Evolutionary conservation across 2,113 vertebrate genomes (phyloP).

Genomic region (Polypterus bichir): DNA sequence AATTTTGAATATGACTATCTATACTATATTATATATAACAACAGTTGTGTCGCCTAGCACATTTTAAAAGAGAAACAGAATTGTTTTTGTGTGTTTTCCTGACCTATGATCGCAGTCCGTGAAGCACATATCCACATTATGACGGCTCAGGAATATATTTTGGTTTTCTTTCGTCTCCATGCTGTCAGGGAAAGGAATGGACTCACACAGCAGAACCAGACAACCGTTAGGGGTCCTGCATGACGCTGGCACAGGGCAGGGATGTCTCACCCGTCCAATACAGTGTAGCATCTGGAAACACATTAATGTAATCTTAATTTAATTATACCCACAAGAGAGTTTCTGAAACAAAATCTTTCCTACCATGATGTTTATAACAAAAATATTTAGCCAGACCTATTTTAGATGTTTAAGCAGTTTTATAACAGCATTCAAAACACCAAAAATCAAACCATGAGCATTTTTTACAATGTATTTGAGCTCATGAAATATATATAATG

Average conservation of each 20-base stretch:
- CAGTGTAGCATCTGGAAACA: conserved; percentile 29
- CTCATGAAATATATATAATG: too few species aligned
- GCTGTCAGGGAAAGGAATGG: conserved; percentile 18
- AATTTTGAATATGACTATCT: too few species aligned
- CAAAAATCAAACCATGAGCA: too few species aligned
- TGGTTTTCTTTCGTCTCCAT: conserved; percentile 15
- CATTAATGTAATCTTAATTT: too few species aligned
- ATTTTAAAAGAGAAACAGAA: background rate
- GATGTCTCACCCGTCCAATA: conserved; percentile 17
- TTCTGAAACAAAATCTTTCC: too few species aligned
- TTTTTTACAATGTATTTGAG: too few species aligned
- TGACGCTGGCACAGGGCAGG: background rate
- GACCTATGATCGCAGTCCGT: conserved; percentile 32
- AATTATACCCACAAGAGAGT: too few species aligned
- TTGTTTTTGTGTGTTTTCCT: background rate
- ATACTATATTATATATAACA: background rate
- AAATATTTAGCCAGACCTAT: too few species aligned
- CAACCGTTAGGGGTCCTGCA: conserved; percentile 10
- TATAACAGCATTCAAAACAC: too few species aligned
- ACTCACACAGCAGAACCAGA: conserved; percentile 27
- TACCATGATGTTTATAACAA: too few species aligned
- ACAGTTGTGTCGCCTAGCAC: background rate
- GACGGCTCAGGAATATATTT: conserved; percentile 24
- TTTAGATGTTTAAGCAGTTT: too few species aligned
- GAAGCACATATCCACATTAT: conserved; percentile 33